phyloP scores from a whole-genome alignment of 2,797 vertebrate species.

The Melanotaenia parkinsoni region DNA sequence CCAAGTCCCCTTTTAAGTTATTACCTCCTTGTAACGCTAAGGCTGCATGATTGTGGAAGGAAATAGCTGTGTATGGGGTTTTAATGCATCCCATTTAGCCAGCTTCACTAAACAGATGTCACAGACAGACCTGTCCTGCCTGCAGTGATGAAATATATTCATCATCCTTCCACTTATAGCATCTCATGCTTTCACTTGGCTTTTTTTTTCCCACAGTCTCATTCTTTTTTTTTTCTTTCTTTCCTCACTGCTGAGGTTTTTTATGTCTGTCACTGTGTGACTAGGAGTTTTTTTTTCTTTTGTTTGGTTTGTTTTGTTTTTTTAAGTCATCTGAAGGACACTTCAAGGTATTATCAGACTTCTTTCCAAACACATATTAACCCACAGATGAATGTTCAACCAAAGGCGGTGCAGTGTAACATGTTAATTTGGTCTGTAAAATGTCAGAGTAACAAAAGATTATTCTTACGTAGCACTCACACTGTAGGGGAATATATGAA shows the following conservation, averaged over 20 bases:
- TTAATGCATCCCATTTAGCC: constrained; percentile 82
- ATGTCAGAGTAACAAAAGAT: not conserved
- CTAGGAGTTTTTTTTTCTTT: constrained; percentile 55
- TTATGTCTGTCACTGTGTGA: constrained; percentile 36
- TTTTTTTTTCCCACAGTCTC: constrained; percentile 43
- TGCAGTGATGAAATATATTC: constrained; percentile 82
- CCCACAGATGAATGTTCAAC: constrained; percentile 4
- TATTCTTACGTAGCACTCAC: not conserved
- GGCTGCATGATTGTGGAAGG: constrained; percentile 73
- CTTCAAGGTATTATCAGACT: constrained; percentile 33
- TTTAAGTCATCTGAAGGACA: constrained; percentile 54
- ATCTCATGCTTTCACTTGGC: constrained; percentile 50
- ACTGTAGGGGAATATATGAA: not conserved
- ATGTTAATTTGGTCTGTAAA: constrained; percentile 3
- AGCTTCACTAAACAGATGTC: constrained; percentile 80
- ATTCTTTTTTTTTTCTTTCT: constrained; percentile 45
- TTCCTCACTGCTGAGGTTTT: constrained; percentile 43
- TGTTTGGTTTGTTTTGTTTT: constrained; percentile 34
- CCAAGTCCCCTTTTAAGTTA: constrained; percentile 76
- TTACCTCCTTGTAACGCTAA: constrained; percentile 77
- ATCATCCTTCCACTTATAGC: constrained; percentile 79
- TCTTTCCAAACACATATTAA: constrained; percentile 35
- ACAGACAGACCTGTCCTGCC: constrained; percentile 78
- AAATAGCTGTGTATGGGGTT: constrained; percentile 80
- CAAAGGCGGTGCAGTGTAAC: too few species aligned